A percentile compares a stretch with the other conserved stretches of the same genome.
These are phyloP conservation scores for Trogon melanurus DNA, from an alignment of 2,113 vertebrate genomes.

Conservation along the genomic window DNA sequence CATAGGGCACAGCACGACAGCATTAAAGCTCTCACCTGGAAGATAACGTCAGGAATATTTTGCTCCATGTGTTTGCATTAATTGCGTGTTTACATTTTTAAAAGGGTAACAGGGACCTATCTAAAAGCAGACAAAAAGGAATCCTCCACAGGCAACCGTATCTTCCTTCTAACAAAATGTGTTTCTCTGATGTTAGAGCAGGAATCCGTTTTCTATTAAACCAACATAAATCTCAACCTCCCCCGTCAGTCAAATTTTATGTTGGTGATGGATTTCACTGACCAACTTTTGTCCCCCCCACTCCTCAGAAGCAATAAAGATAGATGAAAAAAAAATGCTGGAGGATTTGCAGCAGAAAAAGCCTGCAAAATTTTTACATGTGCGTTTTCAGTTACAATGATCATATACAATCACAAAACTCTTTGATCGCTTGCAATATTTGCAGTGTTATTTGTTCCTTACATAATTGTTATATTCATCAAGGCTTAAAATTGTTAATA, in stretches of 20 bases:
- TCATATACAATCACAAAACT: neutral
- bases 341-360: neutral
- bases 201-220: conserved; percentile 35
- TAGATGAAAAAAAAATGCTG: neutral
- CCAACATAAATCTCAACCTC: neutral
- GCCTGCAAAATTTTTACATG: neutral
- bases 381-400: neutral
- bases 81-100: conserved; percentile 29
- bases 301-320: neutral
- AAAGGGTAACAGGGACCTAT: neutral
- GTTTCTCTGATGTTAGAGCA: conserved; percentile 11
- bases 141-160: neutral
- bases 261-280: conserved; percentile 1
- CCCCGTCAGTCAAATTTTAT: neutral
- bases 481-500: neutral
- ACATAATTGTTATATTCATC: neutral
- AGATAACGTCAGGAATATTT: conserved; percentile 20
- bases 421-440: neutral
- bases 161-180: neutral
- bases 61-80: conserved; percentile 6
- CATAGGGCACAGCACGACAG: neutral
- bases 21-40: neutral
- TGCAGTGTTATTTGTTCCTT: neutral
- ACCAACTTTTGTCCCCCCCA: neutral
- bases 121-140: conserved; percentile 9